Conservation (phyloP, 1,140 invertebrate genomes). For the Atta texana region DNA sequence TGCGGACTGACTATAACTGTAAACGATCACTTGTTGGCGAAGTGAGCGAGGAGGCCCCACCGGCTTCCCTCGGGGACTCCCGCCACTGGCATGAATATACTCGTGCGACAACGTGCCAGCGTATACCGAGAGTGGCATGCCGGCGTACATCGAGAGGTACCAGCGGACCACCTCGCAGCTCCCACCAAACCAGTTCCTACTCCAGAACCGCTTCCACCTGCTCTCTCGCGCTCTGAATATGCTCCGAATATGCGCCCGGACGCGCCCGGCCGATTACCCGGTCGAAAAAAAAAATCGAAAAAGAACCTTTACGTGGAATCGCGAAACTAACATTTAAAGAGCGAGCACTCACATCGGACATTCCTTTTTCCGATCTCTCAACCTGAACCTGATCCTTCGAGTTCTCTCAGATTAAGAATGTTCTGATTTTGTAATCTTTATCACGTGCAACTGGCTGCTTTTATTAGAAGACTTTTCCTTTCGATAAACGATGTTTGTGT, state of each 20-base stretch:
- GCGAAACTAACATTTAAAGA: background rate
- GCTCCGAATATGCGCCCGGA: constrained; percentile 25
- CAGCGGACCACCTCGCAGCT: constrained; percentile 64
- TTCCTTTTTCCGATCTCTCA: background rate
- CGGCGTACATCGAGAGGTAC: constrained; percentile 23
- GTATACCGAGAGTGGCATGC: constrained; percentile 5
- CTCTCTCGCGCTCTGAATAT: constrained; percentile 55
- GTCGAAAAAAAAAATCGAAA: background rate
- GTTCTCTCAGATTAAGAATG: background rate
- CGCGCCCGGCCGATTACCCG: constrained; percentile 30
- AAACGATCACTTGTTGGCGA: constrained; percentile 85
- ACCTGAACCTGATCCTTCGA: background rate
- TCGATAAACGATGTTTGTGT: constrained; percentile 15
- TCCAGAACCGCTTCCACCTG: constrained; percentile 70
- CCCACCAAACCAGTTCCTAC: constrained; percentile 67
- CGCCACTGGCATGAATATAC: constrained; percentile 58
- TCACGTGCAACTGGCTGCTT: background rate
- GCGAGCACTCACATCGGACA: background rate
- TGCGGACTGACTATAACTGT: constrained; percentile 87
- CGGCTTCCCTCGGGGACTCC: constrained; percentile 59
- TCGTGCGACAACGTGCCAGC: constrained; percentile 53
- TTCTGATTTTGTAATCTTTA: constrained; percentile 12
- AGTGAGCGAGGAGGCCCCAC: constrained; percentile 66
- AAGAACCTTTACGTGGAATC: background rate
- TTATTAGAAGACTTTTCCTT: constrained; percentile 25